Evolutionary conservation across 2,113 vertebrate genomes (phyloP).

Genomic region (Rynchops niger): DNA sequence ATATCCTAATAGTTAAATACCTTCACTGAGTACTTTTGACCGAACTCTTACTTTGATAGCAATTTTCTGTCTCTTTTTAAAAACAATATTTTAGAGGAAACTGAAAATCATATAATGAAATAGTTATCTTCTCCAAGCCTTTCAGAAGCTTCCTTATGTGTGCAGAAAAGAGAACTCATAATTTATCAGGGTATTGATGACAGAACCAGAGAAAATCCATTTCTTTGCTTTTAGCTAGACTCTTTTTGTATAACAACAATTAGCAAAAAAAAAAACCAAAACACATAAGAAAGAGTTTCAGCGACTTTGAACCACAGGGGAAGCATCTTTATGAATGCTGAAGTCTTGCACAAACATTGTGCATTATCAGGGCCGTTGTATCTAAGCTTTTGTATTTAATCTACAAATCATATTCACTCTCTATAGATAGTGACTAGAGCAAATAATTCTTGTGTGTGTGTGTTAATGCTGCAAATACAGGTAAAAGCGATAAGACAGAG

Average conservation of each 20-base stretch:
- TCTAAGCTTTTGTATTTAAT: neutral
- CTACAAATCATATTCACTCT: neutral
- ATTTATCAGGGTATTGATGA: neutral
- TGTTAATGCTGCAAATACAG: neutral
- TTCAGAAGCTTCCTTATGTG: neutral
- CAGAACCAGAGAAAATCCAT: neutral
- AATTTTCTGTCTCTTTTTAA: neutral
- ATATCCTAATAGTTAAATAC: neutral
- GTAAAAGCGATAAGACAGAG: neutral
- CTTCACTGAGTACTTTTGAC: neutral
- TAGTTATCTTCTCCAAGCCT: neutral
- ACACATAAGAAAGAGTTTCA: neutral
- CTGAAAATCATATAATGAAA: neutral
- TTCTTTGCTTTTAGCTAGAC: neutral
- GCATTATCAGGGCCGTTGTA: neutral
- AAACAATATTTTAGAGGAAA: neutral
- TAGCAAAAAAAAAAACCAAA: neutral
- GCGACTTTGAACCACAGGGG: neutral
- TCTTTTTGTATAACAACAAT: neutral
- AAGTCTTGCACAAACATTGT: neutral
- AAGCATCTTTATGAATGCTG: neutral
- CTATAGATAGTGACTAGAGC: neutral
- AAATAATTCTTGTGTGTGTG: neutral
- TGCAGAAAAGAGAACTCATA: neutral
- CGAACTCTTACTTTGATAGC: neutral